Base-by-base conservation (phyloP, 2,888 invertebrate genomes). In the Bhutanitis thaidina region DNA sequence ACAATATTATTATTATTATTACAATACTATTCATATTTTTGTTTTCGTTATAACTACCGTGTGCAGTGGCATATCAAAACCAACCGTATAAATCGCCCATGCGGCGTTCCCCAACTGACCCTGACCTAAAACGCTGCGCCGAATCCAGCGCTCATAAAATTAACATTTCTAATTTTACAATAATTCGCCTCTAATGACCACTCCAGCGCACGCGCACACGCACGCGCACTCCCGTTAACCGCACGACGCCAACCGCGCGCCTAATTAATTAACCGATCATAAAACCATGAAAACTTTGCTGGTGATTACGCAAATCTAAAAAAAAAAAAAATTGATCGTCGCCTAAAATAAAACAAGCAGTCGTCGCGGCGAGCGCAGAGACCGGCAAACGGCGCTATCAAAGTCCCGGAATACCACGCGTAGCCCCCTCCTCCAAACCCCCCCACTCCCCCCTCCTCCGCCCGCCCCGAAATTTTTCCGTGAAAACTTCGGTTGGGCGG, bases 331-430 rank as follows among this genome's bases (percentile, higher is more conserved):
- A 67, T 38, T 49, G 64, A 61, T 57, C 59, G 60, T 49, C 57
- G n/a, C 67, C 70, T 68, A 71, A 74, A 76, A 76, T 76, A 76
- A 71, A 71, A 69, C 70, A 58, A 61, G 68, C 73, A n/a, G n/a
- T n/a, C 54, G 58, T 57, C 60, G 63, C 55, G 64, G 61, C 62
- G 51, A 55, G 56, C 66, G 63, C 71, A 67, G 70, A 71, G 67
- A 60, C 61, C 58, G 56, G 57, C 52, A 56, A 56, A 62, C 57
- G 61, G 61, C 64, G 60, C 55, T 51, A 55, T 58, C 56, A 46
- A 59, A 60, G 58, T 67, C 66, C 68, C 62, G 71, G 71, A 69
- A 71, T 71, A 70, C 60, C 62, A 57, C 49, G 53, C 55, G 59
- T 64, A n/a, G n/a, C n/a, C n/a, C n/a, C n/a, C n/a, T n/a, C n/a